Percentiles rank a stretch among this genome's conserved stretches.
phyloP scores from a whole-genome alignment of 92 coral and sea anemone species.

The Porites rus region DNA sequence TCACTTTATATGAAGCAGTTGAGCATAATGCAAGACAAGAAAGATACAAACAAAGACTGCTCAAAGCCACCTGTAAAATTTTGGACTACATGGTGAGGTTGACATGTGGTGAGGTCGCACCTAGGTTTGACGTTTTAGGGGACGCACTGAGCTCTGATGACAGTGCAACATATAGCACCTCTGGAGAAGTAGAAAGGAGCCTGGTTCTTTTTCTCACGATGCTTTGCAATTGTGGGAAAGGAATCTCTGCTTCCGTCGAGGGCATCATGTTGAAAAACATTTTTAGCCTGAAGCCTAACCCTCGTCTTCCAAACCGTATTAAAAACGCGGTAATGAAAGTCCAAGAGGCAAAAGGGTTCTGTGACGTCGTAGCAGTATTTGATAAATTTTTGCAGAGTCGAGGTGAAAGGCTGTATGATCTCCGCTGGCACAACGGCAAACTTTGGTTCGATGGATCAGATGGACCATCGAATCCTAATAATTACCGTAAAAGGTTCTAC shows the following conservation, averaged over 20 bases:
- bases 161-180: neutral
- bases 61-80: slow-evolving; percentile 26
- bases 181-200: slow-evolving; percentile 66
- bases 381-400: slow-evolving; percentile 55
- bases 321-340: slow-evolving; percentile 54
- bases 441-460: slow-evolving; percentile 8
- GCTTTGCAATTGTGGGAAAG: slow-evolving; percentile 77
- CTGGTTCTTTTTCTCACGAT: slow-evolving; percentile 65
- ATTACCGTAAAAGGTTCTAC: slow-evolving; percentile 33
- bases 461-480: slow-evolving; percentile 29
- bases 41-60: slow-evolving; percentile 4
- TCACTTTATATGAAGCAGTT: slow-evolving; percentile 48
- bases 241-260: slow-evolving; percentile 55
- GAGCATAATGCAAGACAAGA: slow-evolving; percentile 38
- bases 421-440: slow-evolving; percentile 65
- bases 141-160: slow-evolving; percentile 26
- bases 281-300: slow-evolving; percentile 30
- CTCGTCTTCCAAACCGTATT: slow-evolving; percentile 59
- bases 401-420: slow-evolving; percentile 66
- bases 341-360: slow-evolving; percentile 36
- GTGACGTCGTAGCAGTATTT: slow-evolving; percentile 70
- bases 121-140: slow-evolving; percentile 57
- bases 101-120: slow-evolving; percentile 41
- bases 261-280: slow-evolving; percentile 51
- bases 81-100: slow-evolving; percentile 59